Evolutionary conservation across 2,888 invertebrate species (phyloP).

Genomic region (Ectemnius lituratus): DNA sequence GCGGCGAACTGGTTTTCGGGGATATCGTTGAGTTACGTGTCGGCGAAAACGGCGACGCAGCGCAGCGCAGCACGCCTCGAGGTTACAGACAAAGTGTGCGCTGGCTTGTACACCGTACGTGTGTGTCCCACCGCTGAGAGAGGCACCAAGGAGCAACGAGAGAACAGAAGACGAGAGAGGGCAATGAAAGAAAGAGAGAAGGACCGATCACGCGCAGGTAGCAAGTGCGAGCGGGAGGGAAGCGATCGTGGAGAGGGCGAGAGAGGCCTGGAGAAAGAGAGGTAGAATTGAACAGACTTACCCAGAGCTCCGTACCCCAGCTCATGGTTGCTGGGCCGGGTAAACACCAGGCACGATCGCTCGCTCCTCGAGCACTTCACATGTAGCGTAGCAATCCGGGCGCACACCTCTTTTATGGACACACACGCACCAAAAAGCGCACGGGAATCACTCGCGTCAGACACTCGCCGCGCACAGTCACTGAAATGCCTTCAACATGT

Average conservation of each 20-base stretch:
- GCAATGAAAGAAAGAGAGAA: not conserved
- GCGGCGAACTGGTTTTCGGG: constrained; percentile 72
- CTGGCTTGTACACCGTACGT: constrained; percentile 6
- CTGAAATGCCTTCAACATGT: constrained; percentile 72
- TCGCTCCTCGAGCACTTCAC: constrained; percentile 65
- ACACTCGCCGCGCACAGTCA: constrained; percentile 64
- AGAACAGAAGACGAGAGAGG: constrained; percentile 1
- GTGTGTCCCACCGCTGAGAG: constrained; percentile 8
- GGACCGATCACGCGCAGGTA: not conserved
- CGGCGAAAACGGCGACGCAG: constrained; percentile 41
- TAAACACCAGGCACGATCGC: constrained; percentile 64
- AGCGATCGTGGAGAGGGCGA: constrained; percentile 9
- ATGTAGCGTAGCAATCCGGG: constrained; percentile 61
- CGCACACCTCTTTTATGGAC: constrained; percentile 46
- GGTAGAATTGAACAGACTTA: constrained; percentile 64
- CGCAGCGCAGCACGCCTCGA: constrained; percentile 15
- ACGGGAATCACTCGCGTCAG: constrained; percentile 65
- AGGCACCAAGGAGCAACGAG: constrained; percentile 2
- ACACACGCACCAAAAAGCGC: constrained; percentile 52
- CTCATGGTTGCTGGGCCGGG: constrained; percentile 76
- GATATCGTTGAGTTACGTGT: constrained; percentile 57
- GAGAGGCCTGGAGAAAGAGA: constrained; percentile 17
- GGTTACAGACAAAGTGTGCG: not conserved
- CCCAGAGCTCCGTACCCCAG: constrained; percentile 79
- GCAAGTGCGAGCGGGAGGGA: constrained; percentile 8